These are phyloP conservation scores for Troides oblongomaculatus DNA, from an alignment of 2,888 invertebrate genomes.

Conservation along the genomic window DNA sequence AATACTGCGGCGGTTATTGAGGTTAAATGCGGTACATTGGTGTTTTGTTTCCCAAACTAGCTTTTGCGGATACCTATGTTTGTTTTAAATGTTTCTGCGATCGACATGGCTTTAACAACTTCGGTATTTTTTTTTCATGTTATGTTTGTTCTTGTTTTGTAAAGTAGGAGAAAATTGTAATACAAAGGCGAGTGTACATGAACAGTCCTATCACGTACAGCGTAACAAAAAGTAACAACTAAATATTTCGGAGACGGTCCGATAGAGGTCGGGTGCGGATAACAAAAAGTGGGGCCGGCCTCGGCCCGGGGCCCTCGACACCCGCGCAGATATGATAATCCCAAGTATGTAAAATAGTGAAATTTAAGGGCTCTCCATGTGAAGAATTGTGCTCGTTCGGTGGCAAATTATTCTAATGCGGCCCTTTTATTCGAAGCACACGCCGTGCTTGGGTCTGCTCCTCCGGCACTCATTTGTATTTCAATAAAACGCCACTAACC, in stretches of 20 bases:
- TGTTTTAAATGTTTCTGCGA: not conserved
- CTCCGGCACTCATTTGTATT: conserved; percentile 75
- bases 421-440: conserved; percentile 79
- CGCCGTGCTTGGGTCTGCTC: conserved; percentile 59
- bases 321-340: conserved; percentile 78
- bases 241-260: conserved; percentile 76
- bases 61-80: conserved; percentile 3
- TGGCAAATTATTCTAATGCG: conserved; percentile 78
- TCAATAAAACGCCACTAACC: conserved; percentile 76
- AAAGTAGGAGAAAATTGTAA: conserved; percentile 40
- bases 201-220: conserved; percentile 73
- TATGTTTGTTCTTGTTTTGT: not conserved
- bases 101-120: not conserved
- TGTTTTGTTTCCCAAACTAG: conserved; percentile 49
- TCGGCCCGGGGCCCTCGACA: conserved; percentile 54
- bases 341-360: conserved; percentile 79
- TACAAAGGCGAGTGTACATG: conserved; percentile 56
- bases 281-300: conserved; percentile 70
- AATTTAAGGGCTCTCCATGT: conserved; percentile 79
- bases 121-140: conserved; percentile 11
- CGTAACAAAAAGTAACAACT: conserved; percentile 78
- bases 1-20: conserved; percentile 44
- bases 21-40: conserved; percentile 64
- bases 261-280: conserved; percentile 74
- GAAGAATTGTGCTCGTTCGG: conserved; percentile 77